Percentiles rank a stretch among this genome's conserved stretches.
phyloP scores from a whole-genome alignment of 2,888 invertebrate genomes.

The Siphlonurus alternatus region DNA sequence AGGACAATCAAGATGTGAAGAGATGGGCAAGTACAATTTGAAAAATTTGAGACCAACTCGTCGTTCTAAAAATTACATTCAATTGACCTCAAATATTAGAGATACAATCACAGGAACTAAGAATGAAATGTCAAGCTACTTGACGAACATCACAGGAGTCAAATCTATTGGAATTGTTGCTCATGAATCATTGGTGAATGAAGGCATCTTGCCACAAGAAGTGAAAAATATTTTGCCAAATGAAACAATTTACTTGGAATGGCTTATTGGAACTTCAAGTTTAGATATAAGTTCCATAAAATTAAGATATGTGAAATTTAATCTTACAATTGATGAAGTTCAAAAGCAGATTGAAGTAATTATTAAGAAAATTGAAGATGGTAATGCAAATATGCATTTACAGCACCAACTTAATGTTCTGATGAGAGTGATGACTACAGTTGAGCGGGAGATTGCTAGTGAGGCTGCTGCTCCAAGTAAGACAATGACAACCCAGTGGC shows the following conservation, averaged over 20 bases:
- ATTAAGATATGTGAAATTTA: no score
- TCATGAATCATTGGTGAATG: neutral
- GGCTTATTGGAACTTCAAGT: neutral
- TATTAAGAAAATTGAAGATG: no score
- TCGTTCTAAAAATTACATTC: neutral
- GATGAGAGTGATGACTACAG: no score
- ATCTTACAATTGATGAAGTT: neutral
- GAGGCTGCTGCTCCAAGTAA: neutral
- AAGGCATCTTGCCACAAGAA: neutral
- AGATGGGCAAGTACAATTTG: slow-evolving; percentile 24
- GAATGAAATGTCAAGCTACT: neutral
- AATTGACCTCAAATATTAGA: neutral
- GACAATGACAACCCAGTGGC: neutral
- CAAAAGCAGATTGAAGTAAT: no score
- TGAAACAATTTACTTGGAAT: neutral
- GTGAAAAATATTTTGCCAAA: neutral
- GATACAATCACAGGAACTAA: neutral
- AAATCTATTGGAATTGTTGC: neutral
- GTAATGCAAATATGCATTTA: neutral
- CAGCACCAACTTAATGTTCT: no score
- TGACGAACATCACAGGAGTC: neutral
- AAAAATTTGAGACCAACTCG: neutral
- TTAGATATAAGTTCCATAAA: neutral
- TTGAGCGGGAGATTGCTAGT: neutral
- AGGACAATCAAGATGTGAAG: slow-evolving; percentile 43